Evolutionary conservation across 2,888 invertebrate genomes (phyloP).

Genomic region (Pogonocherus hispidulus): DNA sequence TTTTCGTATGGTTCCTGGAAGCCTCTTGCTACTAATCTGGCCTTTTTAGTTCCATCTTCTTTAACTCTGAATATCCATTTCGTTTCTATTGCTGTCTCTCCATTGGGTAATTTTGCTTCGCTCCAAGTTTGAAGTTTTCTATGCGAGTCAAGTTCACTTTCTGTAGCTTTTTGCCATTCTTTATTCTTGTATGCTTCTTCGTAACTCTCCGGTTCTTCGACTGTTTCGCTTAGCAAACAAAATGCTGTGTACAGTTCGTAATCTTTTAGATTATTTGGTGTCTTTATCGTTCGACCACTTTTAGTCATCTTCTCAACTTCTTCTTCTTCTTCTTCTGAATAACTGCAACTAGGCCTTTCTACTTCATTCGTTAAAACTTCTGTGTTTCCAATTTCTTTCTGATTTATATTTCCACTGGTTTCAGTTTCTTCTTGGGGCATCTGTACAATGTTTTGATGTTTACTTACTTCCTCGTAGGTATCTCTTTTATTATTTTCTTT

Average conservation of each 20-base stretch:
- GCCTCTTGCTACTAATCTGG: slow-evolving; percentile 51
- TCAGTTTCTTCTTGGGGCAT: no score
- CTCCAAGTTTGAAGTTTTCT: neutral
- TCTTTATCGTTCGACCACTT: neutral
- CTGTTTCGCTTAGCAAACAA: neutral
- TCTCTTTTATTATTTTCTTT: neutral
- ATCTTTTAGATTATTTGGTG: neutral
- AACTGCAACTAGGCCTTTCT: no score
- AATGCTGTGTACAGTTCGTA: slow-evolving; percentile 3
- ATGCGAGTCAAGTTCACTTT: neutral
- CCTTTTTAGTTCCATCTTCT: slow-evolving; percentile 45
- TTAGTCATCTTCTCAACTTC: neutral
- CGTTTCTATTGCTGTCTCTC: neutral
- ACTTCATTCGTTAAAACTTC: no score
- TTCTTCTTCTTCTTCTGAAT: neutral
- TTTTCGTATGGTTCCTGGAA: slow-evolving; percentile 36
- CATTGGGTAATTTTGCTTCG: neutral
- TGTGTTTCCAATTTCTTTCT: no score
- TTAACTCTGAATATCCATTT: neutral
- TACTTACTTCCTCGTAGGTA: neutral
- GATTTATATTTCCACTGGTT: no score
- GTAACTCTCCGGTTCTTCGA: neutral
- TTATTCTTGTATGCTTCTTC: neutral
- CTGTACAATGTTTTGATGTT: no score
- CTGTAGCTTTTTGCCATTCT: neutral